phyloP scores from a whole-genome alignment of 2,113 vertebrate genomes.

The Zosterops lateralis region DNA sequence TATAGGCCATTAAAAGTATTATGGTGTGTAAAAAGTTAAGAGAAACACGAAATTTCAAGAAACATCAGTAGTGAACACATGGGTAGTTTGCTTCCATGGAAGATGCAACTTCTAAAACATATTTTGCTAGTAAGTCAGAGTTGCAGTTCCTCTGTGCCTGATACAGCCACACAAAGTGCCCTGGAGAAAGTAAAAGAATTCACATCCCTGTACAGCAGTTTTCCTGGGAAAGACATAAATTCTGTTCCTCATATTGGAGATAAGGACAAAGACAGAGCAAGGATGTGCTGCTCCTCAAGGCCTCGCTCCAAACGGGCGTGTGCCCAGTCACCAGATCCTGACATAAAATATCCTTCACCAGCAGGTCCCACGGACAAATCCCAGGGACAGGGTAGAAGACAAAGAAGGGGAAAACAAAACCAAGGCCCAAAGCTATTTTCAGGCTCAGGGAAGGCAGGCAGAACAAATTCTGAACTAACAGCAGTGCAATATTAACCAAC shows the following conservation, averaged over 20 bases:
- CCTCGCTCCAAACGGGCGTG: neutral
- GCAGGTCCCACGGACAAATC: neutral
- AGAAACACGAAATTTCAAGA: neutral
- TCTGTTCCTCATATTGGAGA: neutral
- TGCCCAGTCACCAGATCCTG: neutral
- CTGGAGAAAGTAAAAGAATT: neutral
- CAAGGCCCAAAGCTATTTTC: neutral
- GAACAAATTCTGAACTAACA: neutral
- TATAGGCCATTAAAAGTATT: neutral
- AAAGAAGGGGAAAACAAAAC: neutral
- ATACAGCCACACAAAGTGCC: neutral
- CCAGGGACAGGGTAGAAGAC: neutral
- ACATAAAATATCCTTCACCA: neutral
- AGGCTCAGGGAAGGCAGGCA: neutral
- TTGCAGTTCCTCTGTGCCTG: neutral
- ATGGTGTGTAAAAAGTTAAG: neutral
- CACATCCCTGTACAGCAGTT: neutral
- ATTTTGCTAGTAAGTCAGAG: neutral
- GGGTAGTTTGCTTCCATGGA: neutral
- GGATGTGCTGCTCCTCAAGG: fast-evolving
- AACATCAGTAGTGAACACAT: fast-evolving
- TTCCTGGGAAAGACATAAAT: neutral
- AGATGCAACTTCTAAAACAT: fast-evolving
- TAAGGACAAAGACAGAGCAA: neutral
- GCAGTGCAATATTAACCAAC: neutral